phyloP scores from a whole-genome alignment of 2,113 vertebrate species.

The Thalassoma bifasciatum region DNA sequence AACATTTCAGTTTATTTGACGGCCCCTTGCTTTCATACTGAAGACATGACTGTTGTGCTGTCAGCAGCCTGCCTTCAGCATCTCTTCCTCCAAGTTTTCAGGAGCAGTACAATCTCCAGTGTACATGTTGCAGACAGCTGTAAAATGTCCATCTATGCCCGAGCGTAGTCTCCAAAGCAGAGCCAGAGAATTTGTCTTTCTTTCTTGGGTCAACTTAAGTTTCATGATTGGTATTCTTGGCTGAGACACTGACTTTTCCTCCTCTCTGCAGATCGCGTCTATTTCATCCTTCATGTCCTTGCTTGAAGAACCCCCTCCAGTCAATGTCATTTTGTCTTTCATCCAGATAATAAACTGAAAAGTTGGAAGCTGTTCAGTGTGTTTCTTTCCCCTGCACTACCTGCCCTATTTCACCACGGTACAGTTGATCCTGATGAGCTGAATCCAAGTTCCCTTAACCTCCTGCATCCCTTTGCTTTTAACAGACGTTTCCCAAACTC shows the following conservation, averaged over 20 bases:
- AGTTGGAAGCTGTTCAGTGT: constrained; percentile 23
- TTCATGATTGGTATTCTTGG: constrained; percentile 50
- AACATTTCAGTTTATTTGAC: constrained; percentile 43
- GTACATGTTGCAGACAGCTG: constrained; percentile 40
- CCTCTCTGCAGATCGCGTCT: constrained; percentile 27
- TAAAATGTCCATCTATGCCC: constrained; percentile 38
- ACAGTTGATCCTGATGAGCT: constrained; percentile 28
- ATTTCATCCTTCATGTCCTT: constrained; percentile 43
- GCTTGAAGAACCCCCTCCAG: constrained; percentile 42
- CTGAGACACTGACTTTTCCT: constrained; percentile 26
- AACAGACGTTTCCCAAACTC: constrained; percentile 20
- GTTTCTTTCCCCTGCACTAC: constrained; percentile 5
- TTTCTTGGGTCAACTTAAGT: constrained; percentile 52
- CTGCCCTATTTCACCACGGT: constrained; percentile 9
- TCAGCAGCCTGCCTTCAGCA: constrained; percentile 43
- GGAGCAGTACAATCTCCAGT: constrained; percentile 38
- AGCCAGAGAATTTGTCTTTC: constrained; percentile 34
- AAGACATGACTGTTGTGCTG: constrained; percentile 13
- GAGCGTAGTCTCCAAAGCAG: constrained; percentile 20
- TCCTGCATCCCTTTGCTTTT: constrained; percentile 1
- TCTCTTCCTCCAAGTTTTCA: constrained; percentile 26
- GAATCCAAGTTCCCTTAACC: neutral
- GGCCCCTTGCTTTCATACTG: constrained; percentile 14
- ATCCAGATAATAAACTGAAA: constrained; percentile 46
- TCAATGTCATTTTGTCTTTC: constrained; percentile 52